Conservation (phyloP, 2,888 invertebrate genomes). For the Ophioninae sp. region DNA sequence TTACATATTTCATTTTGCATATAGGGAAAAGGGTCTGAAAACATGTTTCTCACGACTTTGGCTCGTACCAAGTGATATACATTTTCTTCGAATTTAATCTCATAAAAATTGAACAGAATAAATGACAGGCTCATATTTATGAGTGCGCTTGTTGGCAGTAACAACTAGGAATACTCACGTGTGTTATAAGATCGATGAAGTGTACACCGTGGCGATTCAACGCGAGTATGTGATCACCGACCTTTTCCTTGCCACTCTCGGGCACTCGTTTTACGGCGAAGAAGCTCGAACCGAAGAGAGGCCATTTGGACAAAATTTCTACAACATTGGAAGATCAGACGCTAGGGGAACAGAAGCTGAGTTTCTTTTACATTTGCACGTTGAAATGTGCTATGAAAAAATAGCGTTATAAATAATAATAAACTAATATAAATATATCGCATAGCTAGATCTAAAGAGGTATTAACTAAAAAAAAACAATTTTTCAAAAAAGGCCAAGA, state of each 20-base stretch:
- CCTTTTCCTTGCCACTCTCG: slow-evolving; percentile 84
- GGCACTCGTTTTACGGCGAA: slow-evolving; percentile 95
- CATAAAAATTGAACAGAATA: not conserved
- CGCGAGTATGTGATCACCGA: slow-evolving; percentile 92
- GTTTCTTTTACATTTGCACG: not conserved
- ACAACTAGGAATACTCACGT: slow-evolving; percentile 82
- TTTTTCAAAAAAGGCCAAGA: no score
- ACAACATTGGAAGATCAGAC: slow-evolving; percentile 69
- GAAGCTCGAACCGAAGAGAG: slow-evolving; percentile 98
- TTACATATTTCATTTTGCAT: no score
- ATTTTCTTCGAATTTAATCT: not conserved
- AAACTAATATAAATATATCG: no score
- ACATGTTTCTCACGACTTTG: no score
- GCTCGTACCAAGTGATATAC: no score
- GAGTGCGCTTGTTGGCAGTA: not conserved
- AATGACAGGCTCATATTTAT: not conserved
- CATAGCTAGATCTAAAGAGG: no score
- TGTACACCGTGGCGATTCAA: slow-evolving; percentile 96
- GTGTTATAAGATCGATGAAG: slow-evolving; percentile 95
- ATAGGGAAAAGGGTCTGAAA: no score
- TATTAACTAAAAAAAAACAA: no score
- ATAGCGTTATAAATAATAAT: not conserved
- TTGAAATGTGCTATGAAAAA: not conserved
- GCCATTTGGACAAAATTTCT: slow-evolving; percentile 97
- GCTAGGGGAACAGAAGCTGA: not conserved